phyloP scores from a whole-genome alignment of 2,888 invertebrate genomes.

The Allygus modestus region DNA sequence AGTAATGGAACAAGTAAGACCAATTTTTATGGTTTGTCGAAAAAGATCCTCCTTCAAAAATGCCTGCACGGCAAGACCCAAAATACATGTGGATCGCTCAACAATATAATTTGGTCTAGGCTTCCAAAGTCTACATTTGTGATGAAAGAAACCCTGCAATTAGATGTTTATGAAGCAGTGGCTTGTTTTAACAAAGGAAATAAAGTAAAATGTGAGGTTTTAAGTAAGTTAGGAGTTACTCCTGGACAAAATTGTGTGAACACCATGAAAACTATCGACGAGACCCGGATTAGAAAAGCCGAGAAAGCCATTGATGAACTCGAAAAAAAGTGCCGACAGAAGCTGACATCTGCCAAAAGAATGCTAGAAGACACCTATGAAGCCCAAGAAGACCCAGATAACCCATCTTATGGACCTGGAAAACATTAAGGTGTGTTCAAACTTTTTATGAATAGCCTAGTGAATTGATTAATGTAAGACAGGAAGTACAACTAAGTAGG shows the following conservation, averaged over 20 bases:
- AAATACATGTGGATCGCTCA: neutral
- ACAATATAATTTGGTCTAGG: neutral
- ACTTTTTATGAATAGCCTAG: too few species aligned
- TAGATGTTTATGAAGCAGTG: neutral
- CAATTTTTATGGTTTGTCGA: neutral
- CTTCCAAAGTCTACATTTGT: neutral
- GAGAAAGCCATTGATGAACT: neutral
- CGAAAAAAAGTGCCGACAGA: neutral
- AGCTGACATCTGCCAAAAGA: neutral
- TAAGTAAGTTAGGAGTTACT: neutral
- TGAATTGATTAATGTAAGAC: too few species aligned
- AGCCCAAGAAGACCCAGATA: neutral
- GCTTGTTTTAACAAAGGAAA: neutral
- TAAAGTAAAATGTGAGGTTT: neutral
- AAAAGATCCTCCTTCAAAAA: neutral
- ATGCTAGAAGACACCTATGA: neutral
- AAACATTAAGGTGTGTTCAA: neutral
- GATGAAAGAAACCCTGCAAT: neutral
- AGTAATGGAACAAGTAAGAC: constrained; percentile 1
- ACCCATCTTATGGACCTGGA: neutral
- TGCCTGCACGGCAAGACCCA: neutral
- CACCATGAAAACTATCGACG: neutral
- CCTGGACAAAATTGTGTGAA: neutral
- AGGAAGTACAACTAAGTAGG: too few species aligned
- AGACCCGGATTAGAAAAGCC: neutral